Evolutionary conservation across 2,797 vertebrate genomes (phyloP).

Genomic region (Sitta carolinensis): DNA sequence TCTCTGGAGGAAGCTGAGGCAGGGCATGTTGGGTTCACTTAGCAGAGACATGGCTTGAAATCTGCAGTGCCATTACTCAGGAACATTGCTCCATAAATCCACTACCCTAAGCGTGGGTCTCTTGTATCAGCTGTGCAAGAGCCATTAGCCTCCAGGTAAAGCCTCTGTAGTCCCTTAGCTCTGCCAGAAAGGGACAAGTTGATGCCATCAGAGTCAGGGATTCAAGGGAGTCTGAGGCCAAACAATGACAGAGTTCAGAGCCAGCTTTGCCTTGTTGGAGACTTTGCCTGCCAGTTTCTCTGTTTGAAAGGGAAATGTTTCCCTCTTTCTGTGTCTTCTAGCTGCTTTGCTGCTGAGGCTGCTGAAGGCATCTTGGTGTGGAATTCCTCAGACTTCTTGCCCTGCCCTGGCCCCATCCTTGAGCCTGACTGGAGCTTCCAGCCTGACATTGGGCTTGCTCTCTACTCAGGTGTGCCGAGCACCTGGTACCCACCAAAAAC

Average conservation of each 20-base stretch:
- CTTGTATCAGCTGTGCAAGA: accelerated
- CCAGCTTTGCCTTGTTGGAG: not conserved
- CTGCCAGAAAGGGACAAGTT: not conserved
- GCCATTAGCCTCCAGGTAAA: not conserved
- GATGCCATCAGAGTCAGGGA: not conserved
- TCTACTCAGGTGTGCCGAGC: not conserved
- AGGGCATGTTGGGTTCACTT: not conserved
- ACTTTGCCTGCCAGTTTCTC: not conserved
- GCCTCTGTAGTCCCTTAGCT: not conserved
- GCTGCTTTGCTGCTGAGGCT: not conserved
- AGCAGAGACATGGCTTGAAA: not conserved
- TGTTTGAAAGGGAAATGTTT: not conserved
- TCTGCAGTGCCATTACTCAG: not conserved
- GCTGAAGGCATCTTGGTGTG: not conserved
- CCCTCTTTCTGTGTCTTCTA: not conserved
- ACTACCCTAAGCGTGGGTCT: not conserved
- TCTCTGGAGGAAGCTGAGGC: not conserved
- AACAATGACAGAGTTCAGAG: not conserved
- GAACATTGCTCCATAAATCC: not conserved
- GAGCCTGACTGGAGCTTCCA: not conserved
- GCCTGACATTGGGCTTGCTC: not conserved
- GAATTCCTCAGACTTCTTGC: not conserved
- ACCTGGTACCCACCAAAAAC: not conserved
- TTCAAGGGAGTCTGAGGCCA: not conserved
- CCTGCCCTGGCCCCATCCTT: too few relatives aligned